These are phyloP conservation scores for Lepas anatifera DNA, from an alignment of 2,888 invertebrate genomes.

Conservation along the genomic window DNA sequence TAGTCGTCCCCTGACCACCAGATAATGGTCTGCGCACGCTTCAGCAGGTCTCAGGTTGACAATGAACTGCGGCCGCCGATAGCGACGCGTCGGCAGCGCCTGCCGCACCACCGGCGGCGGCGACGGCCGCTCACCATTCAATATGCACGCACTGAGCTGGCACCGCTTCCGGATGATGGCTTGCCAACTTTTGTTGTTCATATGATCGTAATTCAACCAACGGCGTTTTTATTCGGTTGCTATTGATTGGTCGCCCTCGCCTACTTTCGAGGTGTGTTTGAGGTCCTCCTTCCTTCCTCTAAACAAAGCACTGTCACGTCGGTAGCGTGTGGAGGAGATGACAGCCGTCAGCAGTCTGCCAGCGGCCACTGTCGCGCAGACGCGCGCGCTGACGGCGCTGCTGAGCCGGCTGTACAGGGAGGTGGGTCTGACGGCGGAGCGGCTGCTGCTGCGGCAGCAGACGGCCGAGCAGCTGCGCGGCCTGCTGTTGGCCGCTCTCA, in stretches of 20 bases:
- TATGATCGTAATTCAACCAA: neutral
- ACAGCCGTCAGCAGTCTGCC: neutral
- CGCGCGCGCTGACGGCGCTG: neutral
- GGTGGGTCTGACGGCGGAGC: neutral
- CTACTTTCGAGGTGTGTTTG: neutral
- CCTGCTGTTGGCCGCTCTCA: neutral
- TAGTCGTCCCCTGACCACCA: too few species aligned
- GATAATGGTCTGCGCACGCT: too few species aligned
- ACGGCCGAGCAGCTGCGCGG: neutral
- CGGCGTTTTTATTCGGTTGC: neutral
- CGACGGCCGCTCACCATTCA: too few species aligned
- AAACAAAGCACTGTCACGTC: neutral
- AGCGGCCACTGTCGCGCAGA: neutral
- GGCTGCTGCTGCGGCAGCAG: neutral
- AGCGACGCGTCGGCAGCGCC: too few species aligned
- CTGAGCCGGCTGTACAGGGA: neutral
- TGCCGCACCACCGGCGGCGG: too few species aligned
- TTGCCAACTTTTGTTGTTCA: neutral
- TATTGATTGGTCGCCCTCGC: neutral
- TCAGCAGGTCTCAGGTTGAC: too few species aligned
- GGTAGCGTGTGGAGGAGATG: neutral
- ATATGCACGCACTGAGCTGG: too few species aligned
- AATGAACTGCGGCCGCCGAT: too few species aligned
- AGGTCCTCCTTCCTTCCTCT: neutral
- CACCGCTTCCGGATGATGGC: too few species aligned